Percentiles rank a stretch among this genome's conserved stretches.
Evolutionary conservation across 2,888 invertebrate genomes (phyloP).

Genomic region (Aquatica leii): DNA sequence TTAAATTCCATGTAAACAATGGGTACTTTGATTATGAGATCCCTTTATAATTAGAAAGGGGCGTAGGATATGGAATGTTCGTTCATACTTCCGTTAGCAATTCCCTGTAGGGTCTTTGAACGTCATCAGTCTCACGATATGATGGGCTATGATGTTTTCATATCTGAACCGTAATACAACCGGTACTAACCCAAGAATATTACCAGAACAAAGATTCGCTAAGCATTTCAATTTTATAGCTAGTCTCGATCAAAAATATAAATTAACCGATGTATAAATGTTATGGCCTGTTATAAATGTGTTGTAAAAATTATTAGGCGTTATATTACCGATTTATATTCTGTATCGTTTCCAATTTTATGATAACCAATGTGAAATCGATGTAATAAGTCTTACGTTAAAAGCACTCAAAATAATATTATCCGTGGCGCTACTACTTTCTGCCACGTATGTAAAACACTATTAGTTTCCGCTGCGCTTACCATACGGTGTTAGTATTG

Average conservation of each 20-base stretch:
- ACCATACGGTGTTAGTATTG: no score
- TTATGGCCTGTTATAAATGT: constrained; percentile 29
- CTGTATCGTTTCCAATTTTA: constrained; percentile 17
- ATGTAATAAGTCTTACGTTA: constrained; percentile 31
- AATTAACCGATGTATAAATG: constrained; percentile 30
- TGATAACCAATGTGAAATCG: constrained; percentile 15
- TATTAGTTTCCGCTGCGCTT: no score
- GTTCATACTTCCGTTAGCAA: constrained; percentile 35
- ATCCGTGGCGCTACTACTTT: constrained; percentile 2
- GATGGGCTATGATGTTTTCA: constrained; percentile 35
- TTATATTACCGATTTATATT: constrained; percentile 32
- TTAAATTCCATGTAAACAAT: constrained; percentile 37
- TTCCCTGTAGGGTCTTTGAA: constrained; percentile 34
- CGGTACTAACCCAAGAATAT: constrained; percentile 32
- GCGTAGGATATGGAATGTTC: constrained; percentile 34
- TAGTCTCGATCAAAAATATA: constrained; percentile 36
- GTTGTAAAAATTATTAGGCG: constrained; percentile 32
- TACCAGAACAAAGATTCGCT: constrained; percentile 29
- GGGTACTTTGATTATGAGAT: constrained; percentile 35
- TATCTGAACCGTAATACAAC: constrained; percentile 31
- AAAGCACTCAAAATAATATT: constrained; percentile 12
- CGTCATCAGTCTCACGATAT: constrained; percentile 31
- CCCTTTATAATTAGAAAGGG: constrained; percentile 37
- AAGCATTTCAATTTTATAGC: constrained; percentile 31
- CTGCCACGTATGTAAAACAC: background rate